A percentile compares a stretch with the other conserved stretches of the same genome.
Evolutionary conservation across 1,140 invertebrate species (phyloP).

Genomic region (Cyclargus thomasi): DNA sequence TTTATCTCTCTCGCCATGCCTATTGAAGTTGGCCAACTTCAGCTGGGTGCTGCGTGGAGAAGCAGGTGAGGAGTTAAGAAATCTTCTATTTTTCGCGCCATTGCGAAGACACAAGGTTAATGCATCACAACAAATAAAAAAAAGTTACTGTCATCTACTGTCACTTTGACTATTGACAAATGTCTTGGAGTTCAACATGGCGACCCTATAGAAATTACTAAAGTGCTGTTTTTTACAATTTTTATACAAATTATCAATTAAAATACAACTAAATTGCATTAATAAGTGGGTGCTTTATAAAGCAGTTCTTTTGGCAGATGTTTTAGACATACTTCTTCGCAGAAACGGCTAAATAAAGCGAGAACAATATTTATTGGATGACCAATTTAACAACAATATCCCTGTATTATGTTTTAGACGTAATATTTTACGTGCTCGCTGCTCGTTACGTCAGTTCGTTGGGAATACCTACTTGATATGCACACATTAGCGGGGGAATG

Average conservation of each 20-base stretch:
- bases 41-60: too few relatives aligned
- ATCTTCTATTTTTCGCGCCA: too few relatives aligned
- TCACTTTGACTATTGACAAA: not conserved
- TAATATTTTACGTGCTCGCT: slow-evolving; percentile 21
- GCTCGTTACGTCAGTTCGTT: slow-evolving; percentile 23
- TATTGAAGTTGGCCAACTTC: too few relatives aligned
- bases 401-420: slow-evolving; percentile 25
- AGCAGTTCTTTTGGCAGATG: not conserved
- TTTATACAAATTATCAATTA: not conserved
- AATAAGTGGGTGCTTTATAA: not conserved
- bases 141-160: not conserved
- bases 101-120: too few relatives aligned
- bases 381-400: slow-evolving; percentile 27
- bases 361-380: not conserved
- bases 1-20: too few relatives aligned
- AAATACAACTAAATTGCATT: not conserved
- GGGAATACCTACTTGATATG: slow-evolving; percentile 27
- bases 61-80: too few relatives aligned
- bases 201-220: not conserved
- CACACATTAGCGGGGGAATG: slow-evolving; percentile 35
- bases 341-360: not conserved
- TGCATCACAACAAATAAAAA: not conserved
- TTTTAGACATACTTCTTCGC: not conserved
- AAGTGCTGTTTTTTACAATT: not conserved
- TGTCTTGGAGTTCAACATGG: not conserved